phyloP scores from a whole-genome alignment of 2,113 vertebrate species.

The Leptocoma aspasia region DNA sequence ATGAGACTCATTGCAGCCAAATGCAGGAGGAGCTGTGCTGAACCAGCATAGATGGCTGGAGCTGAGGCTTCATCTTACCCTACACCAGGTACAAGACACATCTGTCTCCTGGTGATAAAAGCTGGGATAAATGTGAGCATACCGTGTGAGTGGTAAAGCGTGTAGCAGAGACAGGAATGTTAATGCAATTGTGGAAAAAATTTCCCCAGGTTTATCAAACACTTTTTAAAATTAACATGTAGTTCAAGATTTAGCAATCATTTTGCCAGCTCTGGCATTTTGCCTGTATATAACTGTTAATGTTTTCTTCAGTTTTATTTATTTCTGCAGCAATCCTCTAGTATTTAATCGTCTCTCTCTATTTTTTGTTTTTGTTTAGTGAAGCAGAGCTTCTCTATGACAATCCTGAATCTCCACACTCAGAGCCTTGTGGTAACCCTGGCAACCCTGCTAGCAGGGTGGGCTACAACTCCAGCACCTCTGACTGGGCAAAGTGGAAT shows the following conservation, averaged over 20 bases:
- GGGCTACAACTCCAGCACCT: background rate
- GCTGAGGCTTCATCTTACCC: background rate
- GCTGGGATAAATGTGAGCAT: background rate
- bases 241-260: background rate
- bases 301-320: background rate
- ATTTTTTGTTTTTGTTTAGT: background rate
- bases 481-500: fast-evolving
- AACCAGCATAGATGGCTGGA: background rate
- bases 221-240: background rate
- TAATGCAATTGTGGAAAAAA: background rate
- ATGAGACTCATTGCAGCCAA: background rate
- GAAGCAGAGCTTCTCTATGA: background rate
- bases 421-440: background rate
- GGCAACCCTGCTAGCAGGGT: background rate
- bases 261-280: background rate
- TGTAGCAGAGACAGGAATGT: background rate
- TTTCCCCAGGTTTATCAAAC: background rate
- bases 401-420: background rate
- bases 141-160: background rate
- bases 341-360: background rate
- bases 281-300: background rate
- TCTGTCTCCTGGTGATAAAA: background rate
- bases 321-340: background rate
- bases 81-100: background rate
- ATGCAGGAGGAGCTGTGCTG: background rate